Evolutionary conservation across 2,888 invertebrate species (phyloP).

Genomic region (Alsophila aescularia): DNA sequence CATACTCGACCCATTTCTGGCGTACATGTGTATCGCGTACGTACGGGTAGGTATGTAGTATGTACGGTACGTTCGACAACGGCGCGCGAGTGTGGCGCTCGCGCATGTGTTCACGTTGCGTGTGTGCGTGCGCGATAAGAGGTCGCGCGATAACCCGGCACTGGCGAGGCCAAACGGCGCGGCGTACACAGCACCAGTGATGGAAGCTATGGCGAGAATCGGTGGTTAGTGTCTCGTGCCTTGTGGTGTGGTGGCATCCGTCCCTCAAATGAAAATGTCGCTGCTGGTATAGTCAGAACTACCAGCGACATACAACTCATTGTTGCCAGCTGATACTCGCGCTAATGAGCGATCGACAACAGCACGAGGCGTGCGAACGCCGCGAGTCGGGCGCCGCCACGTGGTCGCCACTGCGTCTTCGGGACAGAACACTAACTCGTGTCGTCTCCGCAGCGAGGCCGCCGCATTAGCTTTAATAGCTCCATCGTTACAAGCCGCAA

Average conservation of each 20-base stretch:
- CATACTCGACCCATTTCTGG: conserved; percentile 57
- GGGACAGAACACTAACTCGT: too few species aligned
- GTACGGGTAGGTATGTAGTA: neutral
- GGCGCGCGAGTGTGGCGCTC: neutral
- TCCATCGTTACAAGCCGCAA: neutral
- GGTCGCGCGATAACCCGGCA: conserved; percentile 66
- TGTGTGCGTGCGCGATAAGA: conserved; percentile 57
- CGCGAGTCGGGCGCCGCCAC: neutral
- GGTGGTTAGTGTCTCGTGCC: neutral
- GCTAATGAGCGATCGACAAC: neutral
- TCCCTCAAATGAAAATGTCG: too few species aligned
- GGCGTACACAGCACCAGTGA: neutral
- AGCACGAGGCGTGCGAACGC: neutral
- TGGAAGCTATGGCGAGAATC: conserved; percentile 8
- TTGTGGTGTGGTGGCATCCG: too few species aligned
- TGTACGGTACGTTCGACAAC: neutral
- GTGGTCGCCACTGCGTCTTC: neutral
- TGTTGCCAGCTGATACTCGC: neutral
- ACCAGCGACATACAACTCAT: too few species aligned
- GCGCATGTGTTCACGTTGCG: conserved; percentile 26
- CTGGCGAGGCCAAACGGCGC: conserved; percentile 24
- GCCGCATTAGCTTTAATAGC: neutral
- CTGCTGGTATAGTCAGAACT: too few species aligned
- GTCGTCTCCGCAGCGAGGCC: neutral
- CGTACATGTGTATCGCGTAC: conserved; percentile 16